A percentile compares a stretch with the other conserved stretches of the same genome.
Conservation (phyloP, 2,113 vertebrate species). For the Azemiops feae region DNA sequence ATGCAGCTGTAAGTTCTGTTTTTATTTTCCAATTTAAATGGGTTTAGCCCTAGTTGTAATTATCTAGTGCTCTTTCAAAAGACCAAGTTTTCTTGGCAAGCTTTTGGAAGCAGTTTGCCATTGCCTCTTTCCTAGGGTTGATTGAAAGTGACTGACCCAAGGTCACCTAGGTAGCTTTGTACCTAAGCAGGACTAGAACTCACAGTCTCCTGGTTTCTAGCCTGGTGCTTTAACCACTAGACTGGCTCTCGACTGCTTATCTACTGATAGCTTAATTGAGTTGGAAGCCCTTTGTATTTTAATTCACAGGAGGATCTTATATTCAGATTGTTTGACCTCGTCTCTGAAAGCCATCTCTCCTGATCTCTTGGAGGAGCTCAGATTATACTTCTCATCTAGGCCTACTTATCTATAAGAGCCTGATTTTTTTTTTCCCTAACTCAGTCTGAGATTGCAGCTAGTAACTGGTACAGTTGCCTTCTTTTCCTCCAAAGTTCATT, state of each 20-base stretch:
- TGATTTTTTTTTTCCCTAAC: background rate
- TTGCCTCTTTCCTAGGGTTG: background rate
- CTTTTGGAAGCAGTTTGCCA: background rate
- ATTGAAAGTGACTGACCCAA: background rate
- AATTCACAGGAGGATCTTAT: background rate
- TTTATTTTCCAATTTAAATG: background rate
- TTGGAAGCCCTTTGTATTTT: background rate
- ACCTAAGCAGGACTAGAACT: background rate
- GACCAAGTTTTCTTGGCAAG: background rate
- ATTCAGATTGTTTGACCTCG: background rate
- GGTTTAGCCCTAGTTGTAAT: background rate
- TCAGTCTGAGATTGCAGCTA: background rate
- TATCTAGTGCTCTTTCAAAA: background rate
- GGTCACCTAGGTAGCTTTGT: background rate
- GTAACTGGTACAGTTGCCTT: background rate
- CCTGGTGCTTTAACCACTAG: background rate
- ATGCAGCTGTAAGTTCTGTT: background rate
- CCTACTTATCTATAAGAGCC: background rate
- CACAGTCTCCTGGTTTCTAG: background rate
- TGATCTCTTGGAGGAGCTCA: background rate
- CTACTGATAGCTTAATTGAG: too few species aligned
- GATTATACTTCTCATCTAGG: background rate
- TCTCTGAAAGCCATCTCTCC: background rate
- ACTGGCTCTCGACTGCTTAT: background rate
- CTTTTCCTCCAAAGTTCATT: background rate